Percentiles rank a stretch among this genome's conserved stretches.
These are phyloP conservation scores for Patagioenas fasciata DNA, from an alignment of 2,113 vertebrate genomes.

Conservation along the genomic window DNA sequence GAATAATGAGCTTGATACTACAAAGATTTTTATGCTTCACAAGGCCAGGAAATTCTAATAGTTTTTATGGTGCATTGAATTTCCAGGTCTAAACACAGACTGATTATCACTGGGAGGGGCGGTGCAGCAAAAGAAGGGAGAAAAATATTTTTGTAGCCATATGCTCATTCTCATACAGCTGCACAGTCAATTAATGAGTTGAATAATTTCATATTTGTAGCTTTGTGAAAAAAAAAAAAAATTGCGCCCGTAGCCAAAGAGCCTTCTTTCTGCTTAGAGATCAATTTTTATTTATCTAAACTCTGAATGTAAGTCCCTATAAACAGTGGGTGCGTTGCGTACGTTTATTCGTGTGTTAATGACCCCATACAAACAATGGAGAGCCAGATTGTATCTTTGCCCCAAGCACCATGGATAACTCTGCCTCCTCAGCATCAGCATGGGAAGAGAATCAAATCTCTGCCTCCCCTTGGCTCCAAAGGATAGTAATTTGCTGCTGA, in stretches of 20 bases:
- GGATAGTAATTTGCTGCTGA: conserved; percentile 16
- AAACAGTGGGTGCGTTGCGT: not conserved
- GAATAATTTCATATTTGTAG: conserved; percentile 30
- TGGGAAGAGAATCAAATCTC: not conserved
- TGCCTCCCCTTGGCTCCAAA: not conserved
- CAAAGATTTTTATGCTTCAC: conserved; percentile 26
- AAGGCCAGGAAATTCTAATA: not conserved
- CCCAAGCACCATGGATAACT: not conserved
- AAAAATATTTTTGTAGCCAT: conserved; percentile 10
- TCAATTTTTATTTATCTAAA: conserved; percentile 2
- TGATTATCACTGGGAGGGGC: not conserved
- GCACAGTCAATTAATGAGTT: conserved; percentile 25
- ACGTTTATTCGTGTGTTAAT: not conserved
- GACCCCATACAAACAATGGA: not conserved
- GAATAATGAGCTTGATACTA: not conserved
- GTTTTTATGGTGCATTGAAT: conserved; percentile 46
- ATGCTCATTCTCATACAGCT: conserved; percentile 39
- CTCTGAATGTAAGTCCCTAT: not conserved
- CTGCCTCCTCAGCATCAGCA: conserved; percentile 3
- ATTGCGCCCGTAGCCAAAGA: not conserved
- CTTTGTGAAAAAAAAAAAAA: not conserved
- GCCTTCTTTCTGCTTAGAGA: not conserved
- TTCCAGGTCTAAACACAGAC: conserved; percentile 44
- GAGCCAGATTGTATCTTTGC: conserved; percentile 39
- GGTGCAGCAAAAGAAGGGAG: not conserved